A percentile compares a stretch with the other conserved stretches of the same genome.
These are phyloP conservation scores for Myxocyprinus asiaticus DNA, from an alignment of 2,113 vertebrate species.

Conservation along the genomic window DNA sequence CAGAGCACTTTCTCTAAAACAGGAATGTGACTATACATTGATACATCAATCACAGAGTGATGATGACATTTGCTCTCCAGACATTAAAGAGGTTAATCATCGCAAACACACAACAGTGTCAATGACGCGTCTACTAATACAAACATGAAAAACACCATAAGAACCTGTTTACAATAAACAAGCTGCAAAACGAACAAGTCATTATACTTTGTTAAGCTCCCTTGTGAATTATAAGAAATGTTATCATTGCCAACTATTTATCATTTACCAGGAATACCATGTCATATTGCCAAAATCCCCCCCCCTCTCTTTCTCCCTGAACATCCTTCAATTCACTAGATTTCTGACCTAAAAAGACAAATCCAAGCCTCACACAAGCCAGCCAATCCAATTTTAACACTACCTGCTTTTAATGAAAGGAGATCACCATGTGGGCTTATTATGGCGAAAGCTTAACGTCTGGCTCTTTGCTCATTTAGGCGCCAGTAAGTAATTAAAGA, in stretches of 20 bases:
- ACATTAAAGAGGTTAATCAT: background rate
- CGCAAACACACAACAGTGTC: background rate
- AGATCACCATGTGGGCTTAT: conserved; percentile 29
- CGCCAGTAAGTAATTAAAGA: conserved; percentile 23
- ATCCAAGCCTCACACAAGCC: conserved; percentile 62
- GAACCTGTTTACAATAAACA: background rate
- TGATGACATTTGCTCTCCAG: background rate
- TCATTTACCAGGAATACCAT: too few relatives aligned
- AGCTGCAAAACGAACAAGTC: background rate
- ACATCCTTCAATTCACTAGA: background rate
- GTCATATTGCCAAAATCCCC: background rate
- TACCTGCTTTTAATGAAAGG: conserved; percentile 51
- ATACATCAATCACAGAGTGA: background rate
- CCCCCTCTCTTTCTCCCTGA: background rate
- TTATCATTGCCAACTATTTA: too few relatives aligned
- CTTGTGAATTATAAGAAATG: background rate
- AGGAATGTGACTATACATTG: background rate
- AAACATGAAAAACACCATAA: conserved; percentile 46
- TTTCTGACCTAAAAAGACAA: conserved; percentile 67
- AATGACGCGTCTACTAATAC: background rate
- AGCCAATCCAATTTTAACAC: conserved; percentile 72
- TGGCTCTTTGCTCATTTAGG: conserved; percentile 29
- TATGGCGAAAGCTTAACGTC: conserved; percentile 19
- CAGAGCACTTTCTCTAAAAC: too few relatives aligned
- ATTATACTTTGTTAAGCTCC: background rate